phyloP scores from a whole-genome alignment of 2,113 vertebrate genomes.

The Mesembrinibis cayennensis region DNA sequence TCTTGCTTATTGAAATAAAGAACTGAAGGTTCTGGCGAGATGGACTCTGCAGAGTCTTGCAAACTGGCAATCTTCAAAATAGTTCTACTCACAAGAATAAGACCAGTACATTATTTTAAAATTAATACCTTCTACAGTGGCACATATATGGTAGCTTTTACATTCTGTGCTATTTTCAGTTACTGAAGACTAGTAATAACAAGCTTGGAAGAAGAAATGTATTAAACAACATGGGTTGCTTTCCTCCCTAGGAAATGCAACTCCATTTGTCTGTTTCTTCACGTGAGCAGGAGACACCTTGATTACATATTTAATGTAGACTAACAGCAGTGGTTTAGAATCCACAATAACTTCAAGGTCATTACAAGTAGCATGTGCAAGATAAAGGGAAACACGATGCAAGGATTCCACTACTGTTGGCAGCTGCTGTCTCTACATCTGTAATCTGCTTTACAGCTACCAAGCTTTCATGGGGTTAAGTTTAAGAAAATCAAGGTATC shows the following conservation, averaged over 20 bases:
- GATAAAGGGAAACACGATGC: slow-evolving; percentile 43
- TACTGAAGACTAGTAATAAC: slow-evolving; percentile 37
- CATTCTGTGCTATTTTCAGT: slow-evolving; percentile 53
- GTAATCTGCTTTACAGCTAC: slow-evolving; percentile 43
- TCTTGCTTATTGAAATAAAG: neutral
- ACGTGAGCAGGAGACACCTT: slow-evolving; percentile 60
- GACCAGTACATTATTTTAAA: slow-evolving; percentile 41
- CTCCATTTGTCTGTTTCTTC: slow-evolving; percentile 52
- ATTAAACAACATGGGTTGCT: slow-evolving; percentile 50
- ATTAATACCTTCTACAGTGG: slow-evolving; percentile 42
- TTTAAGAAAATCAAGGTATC: slow-evolving; percentile 26
- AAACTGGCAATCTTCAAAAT: neutral
- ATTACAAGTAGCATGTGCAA: slow-evolving; percentile 47
- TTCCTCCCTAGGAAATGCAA: slow-evolving; percentile 45
- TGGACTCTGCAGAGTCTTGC: neutral
- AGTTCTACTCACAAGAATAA: neutral
- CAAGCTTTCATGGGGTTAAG: slow-evolving; percentile 6
- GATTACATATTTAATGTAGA: slow-evolving; percentile 72
- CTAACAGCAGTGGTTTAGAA: slow-evolving; percentile 64
- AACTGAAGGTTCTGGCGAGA: neutral
- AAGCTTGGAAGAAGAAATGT: slow-evolving; percentile 22
- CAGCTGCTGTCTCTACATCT: slow-evolving; percentile 20
- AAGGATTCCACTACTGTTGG: slow-evolving; percentile 47
- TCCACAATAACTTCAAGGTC: slow-evolving; percentile 73
- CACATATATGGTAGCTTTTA: slow-evolving; percentile 37